Conservation (phyloP, 2,113 vertebrate genomes). For the Saccopteryx bilineata region DNA sequence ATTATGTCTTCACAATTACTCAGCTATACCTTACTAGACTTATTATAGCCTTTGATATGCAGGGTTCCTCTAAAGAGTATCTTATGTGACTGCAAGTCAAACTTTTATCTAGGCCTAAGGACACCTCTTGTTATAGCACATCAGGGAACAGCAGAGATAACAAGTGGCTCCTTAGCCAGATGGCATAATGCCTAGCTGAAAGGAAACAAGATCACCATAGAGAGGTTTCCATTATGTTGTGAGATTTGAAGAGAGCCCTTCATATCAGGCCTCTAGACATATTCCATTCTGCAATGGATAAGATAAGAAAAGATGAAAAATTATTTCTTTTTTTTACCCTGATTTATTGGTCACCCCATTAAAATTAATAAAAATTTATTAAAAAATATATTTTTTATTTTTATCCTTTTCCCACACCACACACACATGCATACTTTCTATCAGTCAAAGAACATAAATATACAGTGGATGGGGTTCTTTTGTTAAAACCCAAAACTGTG, state of each 20-base stretch:
- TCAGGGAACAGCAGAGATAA: slow-evolving; percentile 11
- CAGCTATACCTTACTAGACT: neutral
- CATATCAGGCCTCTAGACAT: slow-evolving; percentile 59
- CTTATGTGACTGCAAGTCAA: neutral
- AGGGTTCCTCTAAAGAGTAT: neutral
- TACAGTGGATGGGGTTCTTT: slow-evolving; percentile 35
- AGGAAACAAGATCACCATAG: neutral
- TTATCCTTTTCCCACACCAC: neutral
- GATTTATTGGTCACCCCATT: too few species aligned
- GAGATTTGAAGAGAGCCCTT: slow-evolving; percentile 74
- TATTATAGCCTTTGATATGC: neutral
- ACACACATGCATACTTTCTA: neutral
- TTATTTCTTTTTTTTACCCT: slow-evolving; percentile 48
- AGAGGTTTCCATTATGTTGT: slow-evolving; percentile 52
- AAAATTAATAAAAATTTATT: too few species aligned
- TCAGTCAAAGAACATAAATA: slow-evolving; percentile 13
- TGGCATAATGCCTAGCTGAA: slow-evolving; percentile 30
- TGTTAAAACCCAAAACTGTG: slow-evolving; percentile 61
- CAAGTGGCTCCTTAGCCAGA: neutral
- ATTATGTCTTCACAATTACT: neutral
- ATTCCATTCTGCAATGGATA: slow-evolving; percentile 60
- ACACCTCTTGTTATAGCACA: neutral
- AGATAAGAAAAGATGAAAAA: slow-evolving; percentile 51
- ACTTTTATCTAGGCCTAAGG: neutral
- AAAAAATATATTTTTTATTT: slow-evolving; percentile 34